A percentile compares a stretch with the other conserved stretches of the same genome.
Conservation (phyloP, 2,113 vertebrate species). For the Drymodes brunneopygia region DNA sequence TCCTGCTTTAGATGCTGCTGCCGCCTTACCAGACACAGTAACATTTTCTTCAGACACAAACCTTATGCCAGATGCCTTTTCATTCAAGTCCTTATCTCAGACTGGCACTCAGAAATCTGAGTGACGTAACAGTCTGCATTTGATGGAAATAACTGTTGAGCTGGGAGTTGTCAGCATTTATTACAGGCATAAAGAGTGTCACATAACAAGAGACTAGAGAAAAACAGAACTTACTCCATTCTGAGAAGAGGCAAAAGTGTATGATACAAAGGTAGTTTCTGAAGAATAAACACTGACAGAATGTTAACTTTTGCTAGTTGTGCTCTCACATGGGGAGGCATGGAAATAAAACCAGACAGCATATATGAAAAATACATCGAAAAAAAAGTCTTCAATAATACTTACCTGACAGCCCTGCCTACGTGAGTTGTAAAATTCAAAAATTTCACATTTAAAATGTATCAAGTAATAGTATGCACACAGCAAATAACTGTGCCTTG, state of each 20-base stretch:
- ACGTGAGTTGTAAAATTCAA: not conserved
- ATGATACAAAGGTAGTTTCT: not conserved
- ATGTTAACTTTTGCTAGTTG: not conserved
- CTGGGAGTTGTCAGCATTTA: not conserved
- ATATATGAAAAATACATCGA: not conserved
- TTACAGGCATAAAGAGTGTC: not conserved
- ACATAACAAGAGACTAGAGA: not conserved
- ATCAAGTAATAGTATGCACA: not conserved
- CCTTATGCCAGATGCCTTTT: not conserved
- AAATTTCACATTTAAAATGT: not conserved
- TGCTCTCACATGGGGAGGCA: not conserved
- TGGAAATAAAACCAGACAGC: not conserved
- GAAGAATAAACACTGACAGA: not conserved
- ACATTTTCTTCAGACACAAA: not conserved
- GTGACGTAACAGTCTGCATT: not conserved
- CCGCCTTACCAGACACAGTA: not conserved
- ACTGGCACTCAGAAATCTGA: not conserved
- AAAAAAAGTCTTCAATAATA: not conserved
- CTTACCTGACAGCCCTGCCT: not conserved
- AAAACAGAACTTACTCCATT: not conserved
- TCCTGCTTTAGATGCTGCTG: not conserved
- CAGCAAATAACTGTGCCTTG: not conserved
- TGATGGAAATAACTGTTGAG: not conserved
- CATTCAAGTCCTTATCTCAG: conserved; percentile 1
- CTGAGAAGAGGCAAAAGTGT: not conserved